A percentile compares a stretch with the other conserved stretches of the same genome.
phyloP scores from a whole-genome alignment of 2,113 vertebrate species.

The Heterochromis multidens region DNA sequence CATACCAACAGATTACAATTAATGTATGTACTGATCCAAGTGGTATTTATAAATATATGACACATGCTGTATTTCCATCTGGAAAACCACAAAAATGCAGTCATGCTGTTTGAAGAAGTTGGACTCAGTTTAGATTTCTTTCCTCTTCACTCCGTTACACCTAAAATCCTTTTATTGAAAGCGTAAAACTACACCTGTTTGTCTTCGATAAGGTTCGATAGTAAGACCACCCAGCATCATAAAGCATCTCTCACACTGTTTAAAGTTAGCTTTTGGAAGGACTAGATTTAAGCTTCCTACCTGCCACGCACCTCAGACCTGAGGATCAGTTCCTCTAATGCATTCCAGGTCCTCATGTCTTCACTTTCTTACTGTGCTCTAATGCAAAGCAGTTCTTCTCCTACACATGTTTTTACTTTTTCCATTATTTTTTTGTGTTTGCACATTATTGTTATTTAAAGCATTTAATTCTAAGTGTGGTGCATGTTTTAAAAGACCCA shows the following conservation, averaged over 20 bases:
- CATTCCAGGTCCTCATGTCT: slow-evolving; percentile 24
- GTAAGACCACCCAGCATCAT: slow-evolving; percentile 51
- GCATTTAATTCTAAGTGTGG: neutral
- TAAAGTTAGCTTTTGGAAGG: neutral
- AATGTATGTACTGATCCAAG: neutral
- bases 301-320: slow-evolving; percentile 1
- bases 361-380: neutral
- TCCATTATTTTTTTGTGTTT: neutral
- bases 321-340: slow-evolving; percentile 13
- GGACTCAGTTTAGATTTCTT: neutral
- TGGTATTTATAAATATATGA: neutral
- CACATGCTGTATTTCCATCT: neutral
- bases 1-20: no score
- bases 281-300: neutral
- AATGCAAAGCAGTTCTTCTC: slow-evolving; percentile 40
- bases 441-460: slow-evolving; percentile 20
- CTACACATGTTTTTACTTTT: neutral
- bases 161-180: slow-evolving; percentile 9
- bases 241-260: neutral
- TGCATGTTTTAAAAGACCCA: neutral
- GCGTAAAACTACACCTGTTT: slow-evolving; percentile 25
- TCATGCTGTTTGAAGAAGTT: neutral
- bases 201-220: slow-evolving; percentile 49
- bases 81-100: neutral
- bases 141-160: neutral